Percentiles rank a stretch among this genome's conserved stretches.
These are phyloP conservation scores for Netelia virgata DNA, from an alignment of 2,888 invertebrate species.

Conservation along the genomic window DNA sequence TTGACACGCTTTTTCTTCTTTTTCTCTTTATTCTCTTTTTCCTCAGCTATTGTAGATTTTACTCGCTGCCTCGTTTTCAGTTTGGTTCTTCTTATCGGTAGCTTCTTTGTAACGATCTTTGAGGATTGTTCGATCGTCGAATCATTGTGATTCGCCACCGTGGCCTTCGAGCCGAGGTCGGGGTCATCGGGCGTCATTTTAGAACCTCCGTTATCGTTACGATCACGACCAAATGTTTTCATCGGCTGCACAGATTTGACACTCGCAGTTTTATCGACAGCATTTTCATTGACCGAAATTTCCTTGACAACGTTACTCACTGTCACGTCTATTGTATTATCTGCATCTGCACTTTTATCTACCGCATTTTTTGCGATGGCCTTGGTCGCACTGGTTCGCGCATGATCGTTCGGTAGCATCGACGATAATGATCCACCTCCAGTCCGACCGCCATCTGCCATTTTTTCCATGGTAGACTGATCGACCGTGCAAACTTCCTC, in stretches of 20 bases:
- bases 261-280: background rate
- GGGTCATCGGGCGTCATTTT: conserved; percentile 26
- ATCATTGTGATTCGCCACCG: conserved; percentile 6
- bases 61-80: conserved; percentile 21
- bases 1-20: conserved; percentile 71
- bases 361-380: conserved; percentile 46
- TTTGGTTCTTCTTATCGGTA: conserved; percentile 31
- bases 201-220: conserved; percentile 15
- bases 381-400: conserved; percentile 49
- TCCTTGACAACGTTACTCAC: conserved; percentile 46
- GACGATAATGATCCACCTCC: conserved; percentile 63
- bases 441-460: conserved; percentile 57
- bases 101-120: conserved; percentile 38
- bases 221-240: background rate
- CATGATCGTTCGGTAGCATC: background rate
- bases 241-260: conserved; percentile 18
- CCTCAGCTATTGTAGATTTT: conserved; percentile 35
- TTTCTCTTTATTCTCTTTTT: conserved; percentile 30
- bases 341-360: conserved; percentile 33
- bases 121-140: conserved; percentile 15
- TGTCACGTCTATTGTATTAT: conserved; percentile 26
- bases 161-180: background rate
- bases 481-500: conserved; percentile 60
- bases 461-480: conserved; percentile 39
- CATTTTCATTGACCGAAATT: conserved; percentile 1